Conservation (phyloP, 1,140 invertebrate genomes). For the Heliconius hermathena region DNA sequence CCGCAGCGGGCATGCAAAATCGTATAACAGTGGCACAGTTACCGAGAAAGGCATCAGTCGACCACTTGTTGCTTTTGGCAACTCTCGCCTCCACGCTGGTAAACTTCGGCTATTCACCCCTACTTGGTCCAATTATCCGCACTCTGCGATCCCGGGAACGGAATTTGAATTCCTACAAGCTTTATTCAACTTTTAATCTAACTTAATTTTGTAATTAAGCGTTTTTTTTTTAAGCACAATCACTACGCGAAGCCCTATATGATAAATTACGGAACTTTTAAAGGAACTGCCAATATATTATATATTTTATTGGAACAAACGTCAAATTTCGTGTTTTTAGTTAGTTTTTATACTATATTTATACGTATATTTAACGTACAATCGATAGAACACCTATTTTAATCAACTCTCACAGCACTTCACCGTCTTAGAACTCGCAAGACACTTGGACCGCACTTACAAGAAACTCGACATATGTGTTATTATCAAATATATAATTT, state of each 20-base stretch:
- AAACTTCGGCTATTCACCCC: constrained; percentile 53
- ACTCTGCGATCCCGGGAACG: constrained; percentile 30
- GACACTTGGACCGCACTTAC: constrained; percentile 57
- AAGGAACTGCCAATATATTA: constrained; percentile 48
- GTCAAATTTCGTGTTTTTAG: neutral
- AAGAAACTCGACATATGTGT: constrained; percentile 46
- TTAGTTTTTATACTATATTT: neutral
- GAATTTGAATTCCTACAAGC: constrained; percentile 32
- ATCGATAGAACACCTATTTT: constrained; percentile 49
- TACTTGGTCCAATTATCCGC: constrained; percentile 41
- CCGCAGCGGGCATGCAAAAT: constrained; percentile 73
- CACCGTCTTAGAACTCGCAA: constrained; percentile 59
- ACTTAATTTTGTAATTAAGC: constrained; percentile 4
- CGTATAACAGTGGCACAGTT: constrained; percentile 74
- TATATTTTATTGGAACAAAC: constrained; percentile 35
- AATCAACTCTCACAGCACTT: constrained; percentile 57
- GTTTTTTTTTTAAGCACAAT: constrained; percentile 16
- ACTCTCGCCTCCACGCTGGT: constrained; percentile 56
- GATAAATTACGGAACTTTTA: constrained; percentile 48
- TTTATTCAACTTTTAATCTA: constrained; percentile 20
- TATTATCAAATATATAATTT: constrained; percentile 15
- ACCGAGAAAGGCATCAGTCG: constrained; percentile 75
- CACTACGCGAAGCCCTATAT: constrained; percentile 39
- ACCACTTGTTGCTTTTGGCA: constrained; percentile 74
- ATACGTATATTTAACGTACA: constrained; percentile 22